phyloP scores from a whole-genome alignment of 2,888 invertebrate species.

The Mamestra brassicae region DNA sequence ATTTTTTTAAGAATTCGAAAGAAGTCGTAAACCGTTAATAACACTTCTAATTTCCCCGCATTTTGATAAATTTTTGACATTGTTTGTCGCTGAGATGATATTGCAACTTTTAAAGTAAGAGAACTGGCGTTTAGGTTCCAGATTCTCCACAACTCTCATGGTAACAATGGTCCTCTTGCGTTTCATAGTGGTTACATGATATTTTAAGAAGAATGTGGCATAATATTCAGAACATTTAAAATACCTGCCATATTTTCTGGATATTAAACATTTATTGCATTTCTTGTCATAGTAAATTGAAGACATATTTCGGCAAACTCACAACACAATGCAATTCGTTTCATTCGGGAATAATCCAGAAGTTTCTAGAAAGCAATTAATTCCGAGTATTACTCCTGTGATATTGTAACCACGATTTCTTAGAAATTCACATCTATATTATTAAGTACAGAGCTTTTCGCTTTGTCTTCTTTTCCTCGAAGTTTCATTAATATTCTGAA shows the following conservation, averaged over 20 bases:
- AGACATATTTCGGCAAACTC: neutral
- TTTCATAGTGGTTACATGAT: neutral
- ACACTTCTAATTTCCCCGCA: too few species aligned
- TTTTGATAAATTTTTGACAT: too few species aligned
- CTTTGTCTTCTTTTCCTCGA: neutral
- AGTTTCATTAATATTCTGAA: slow-evolving; percentile 21
- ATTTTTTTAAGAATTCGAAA: neutral
- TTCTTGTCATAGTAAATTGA: too few species aligned
- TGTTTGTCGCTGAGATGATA: too few species aligned
- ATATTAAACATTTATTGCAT: too few species aligned
- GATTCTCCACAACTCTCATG: too few species aligned
- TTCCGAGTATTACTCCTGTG: slow-evolving; percentile 2
- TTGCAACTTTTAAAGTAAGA: neutral
- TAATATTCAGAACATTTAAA: neutral
- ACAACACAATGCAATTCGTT: neutral
- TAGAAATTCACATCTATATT: slow-evolving; percentile 1
- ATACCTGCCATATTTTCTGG: neutral
- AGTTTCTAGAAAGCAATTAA: slow-evolving; percentile 3
- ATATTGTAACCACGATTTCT: slow-evolving; percentile 41
- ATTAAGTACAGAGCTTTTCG: neutral
- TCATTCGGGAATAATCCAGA: neutral
- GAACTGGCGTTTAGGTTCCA: too few species aligned
- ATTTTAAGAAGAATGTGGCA: neutral
- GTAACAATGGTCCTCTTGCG: neutral
- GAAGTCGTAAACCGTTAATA: too few species aligned